These are phyloP conservation scores for Ginglymostoma cirratum DNA, from an alignment of 2,113 vertebrate species.

Conservation along the genomic window DNA sequence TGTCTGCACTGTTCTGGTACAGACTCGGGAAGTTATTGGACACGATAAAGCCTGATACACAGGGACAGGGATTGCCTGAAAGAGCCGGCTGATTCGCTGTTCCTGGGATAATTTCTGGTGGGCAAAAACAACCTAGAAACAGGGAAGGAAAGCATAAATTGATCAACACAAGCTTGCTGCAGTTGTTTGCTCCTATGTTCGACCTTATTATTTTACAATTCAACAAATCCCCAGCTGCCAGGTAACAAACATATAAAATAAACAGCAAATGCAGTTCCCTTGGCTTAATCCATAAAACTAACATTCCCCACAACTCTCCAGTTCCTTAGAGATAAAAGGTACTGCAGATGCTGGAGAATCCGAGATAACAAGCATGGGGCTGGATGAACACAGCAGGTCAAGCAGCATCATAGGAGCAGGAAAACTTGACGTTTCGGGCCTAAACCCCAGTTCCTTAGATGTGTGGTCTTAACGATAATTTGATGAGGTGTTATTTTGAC, in stretches of 20 bases:
- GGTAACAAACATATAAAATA: neutral
- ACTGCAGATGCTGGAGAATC: too few species aligned
- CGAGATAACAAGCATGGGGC: too few species aligned
- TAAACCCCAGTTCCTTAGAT: neutral
- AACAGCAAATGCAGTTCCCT: neutral
- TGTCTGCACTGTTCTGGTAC: neutral
- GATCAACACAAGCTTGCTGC: neutral
- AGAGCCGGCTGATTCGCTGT: neutral
- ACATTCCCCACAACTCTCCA: neutral
- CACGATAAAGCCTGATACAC: constrained; percentile 1
- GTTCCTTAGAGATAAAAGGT: too few species aligned
- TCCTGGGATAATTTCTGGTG: constrained; percentile 21
- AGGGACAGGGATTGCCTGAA: neutral
- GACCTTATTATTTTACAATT: neutral
- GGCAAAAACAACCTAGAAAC: neutral
- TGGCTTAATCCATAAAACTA: neutral
- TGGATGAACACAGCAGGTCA: too few species aligned
- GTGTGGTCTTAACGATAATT: neutral
- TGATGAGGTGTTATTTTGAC: too few species aligned
- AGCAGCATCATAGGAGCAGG: too few species aligned
- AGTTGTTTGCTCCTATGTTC: neutral
- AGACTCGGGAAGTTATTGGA: neutral
- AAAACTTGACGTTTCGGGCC: too few species aligned
- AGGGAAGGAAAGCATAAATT: neutral
- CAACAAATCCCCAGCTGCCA: neutral